A percentile compares a stretch with the other conserved stretches of the same genome.
Conservation (phyloP, 2,888 invertebrate genomes). For the Glaucopsyche alexis region DNA sequence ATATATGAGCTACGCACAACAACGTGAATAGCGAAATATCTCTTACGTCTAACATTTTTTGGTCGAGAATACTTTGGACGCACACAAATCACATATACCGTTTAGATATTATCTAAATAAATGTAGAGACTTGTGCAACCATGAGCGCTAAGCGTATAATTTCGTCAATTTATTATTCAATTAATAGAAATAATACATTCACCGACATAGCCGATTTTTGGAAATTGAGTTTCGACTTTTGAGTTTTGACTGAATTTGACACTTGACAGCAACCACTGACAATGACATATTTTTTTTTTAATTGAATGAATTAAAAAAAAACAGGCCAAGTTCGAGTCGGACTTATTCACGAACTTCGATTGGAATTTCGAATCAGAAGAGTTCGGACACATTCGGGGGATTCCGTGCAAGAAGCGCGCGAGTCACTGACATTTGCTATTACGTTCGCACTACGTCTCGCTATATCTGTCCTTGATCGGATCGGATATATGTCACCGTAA, state of each 20-base stretch:
- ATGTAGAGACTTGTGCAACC: neutral
- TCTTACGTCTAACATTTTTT: neutral
- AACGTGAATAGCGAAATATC: constrained; percentile 27
- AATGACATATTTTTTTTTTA: neutral
- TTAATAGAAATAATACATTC: neutral
- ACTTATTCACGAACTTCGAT: no score
- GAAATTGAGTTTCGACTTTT: neutral
- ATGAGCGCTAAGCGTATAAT: neutral
- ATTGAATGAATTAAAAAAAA: no score
- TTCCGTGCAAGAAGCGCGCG: no score
- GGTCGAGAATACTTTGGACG: neutral
- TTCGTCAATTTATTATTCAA: neutral
- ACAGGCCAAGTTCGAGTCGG: no score
- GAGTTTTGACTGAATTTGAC: neutral
- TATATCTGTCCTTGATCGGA: no score
- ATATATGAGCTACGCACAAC: constrained; percentile 29
- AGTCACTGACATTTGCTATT: no score
- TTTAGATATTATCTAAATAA: neutral
- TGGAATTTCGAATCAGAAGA: no score
- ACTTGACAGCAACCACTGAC: neutral
- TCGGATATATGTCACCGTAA: no score
- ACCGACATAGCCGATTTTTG: constrained; percentile 1
- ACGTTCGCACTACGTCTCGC: no score
- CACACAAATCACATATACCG: neutral
- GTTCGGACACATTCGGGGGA: no score